Conservation (phyloP, 1,140 invertebrate genomes). For the Drosophila sechellia region DNA sequence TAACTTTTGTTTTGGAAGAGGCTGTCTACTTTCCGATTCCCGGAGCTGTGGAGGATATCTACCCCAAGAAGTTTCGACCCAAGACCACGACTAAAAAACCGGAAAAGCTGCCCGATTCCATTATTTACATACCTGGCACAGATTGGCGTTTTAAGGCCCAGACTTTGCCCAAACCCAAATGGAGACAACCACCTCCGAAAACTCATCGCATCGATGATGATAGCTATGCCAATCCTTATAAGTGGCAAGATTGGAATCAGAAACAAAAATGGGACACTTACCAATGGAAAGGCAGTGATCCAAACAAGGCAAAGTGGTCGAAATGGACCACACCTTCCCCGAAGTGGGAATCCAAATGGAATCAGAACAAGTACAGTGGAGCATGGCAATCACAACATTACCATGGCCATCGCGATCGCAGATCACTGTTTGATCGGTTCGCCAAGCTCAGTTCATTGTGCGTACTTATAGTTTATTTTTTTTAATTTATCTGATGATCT, state of each 20-base stretch:
- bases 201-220: constrained; percentile 63
- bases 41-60: constrained; percentile 54
- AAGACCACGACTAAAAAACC: constrained; percentile 61
- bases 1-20: constrained; percentile 64
- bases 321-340: constrained; percentile 49
- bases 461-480: constrained; percentile 4
- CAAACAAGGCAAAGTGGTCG: constrained; percentile 29
- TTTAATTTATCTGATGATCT: accelerated
- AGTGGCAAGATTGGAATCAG: constrained; percentile 58
- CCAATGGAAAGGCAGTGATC: neutral
- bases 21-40: constrained; percentile 73
- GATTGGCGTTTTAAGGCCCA: constrained; percentile 73
- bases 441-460: constrained; percentile 59
- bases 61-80: constrained; percentile 64
- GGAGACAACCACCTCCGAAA: constrained; percentile 28
- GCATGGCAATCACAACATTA: constrained; percentile 31
- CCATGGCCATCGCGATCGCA: constrained; percentile 66
- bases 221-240: constrained; percentile 44
- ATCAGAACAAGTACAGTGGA: neutral
- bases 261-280: constrained; percentile 34
- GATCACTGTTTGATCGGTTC: constrained; percentile 65
- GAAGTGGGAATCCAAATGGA: constrained; percentile 30
- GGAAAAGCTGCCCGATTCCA: constrained; percentile 26
- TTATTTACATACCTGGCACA: constrained; percentile 69
- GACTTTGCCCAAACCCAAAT: constrained; percentile 60